phyloP scores from a whole-genome alignment of 2,888 invertebrate genomes.

The Noctuana brunneofusca region DNA sequence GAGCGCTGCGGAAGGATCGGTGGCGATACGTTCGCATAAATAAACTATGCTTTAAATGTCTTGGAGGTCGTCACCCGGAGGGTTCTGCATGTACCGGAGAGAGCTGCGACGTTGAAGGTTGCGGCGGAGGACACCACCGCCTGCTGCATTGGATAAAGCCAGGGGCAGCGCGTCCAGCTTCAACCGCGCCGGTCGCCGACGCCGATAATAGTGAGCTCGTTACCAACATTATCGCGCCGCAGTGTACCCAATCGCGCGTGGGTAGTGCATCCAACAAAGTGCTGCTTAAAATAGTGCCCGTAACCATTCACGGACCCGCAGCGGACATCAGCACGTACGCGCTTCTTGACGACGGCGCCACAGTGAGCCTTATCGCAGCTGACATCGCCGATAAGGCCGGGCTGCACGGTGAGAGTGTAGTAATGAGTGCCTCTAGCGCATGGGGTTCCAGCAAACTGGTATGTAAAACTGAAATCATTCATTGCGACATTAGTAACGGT shows the following conservation, averaged over 20 bases:
- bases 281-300: conserved; percentile 37
- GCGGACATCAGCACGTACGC: conserved; percentile 31
- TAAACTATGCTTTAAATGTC: conserved; percentile 14
- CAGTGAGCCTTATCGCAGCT: conserved; percentile 33
- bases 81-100: conserved; percentile 1
- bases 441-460: conserved; percentile 19
- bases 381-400: conserved; percentile 32
- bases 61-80: conserved; percentile 8
- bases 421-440: conserved; percentile 12
- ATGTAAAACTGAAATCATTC: conserved; percentile 10
- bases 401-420: conserved; percentile 22
- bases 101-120: conserved; percentile 30
- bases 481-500: neutral
- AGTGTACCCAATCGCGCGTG: too few relatives aligned
- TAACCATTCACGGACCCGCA: conserved; percentile 36
- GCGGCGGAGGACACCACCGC: conserved; percentile 12
- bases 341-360: conserved; percentile 38
- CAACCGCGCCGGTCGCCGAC: conserved; percentile 2
- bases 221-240: conserved; percentile 10
- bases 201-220: conserved; percentile 8
- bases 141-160: conserved; percentile 25
- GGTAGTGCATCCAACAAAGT: too few relatives aligned
- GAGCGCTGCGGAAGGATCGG: conserved; percentile 30
- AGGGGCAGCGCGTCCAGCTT: conserved; percentile 8
- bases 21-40: conserved; percentile 17